Evolutionary conservation across 2,888 invertebrate genomes (phyloP).

Genomic region (Drosophila neotestacea): DNA sequence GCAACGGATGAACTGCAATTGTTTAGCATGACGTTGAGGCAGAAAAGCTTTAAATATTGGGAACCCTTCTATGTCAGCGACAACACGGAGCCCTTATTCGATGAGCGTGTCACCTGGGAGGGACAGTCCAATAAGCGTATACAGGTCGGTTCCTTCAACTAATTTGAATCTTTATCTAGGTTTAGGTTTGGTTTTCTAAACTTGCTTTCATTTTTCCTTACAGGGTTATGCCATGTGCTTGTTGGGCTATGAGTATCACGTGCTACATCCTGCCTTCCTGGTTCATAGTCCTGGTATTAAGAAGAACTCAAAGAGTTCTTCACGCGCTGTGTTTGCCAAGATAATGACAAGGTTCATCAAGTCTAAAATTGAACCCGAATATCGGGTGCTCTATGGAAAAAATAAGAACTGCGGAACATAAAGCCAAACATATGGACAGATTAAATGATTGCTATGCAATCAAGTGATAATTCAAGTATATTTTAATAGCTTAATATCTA

Average conservation of each 20-base stretch:
- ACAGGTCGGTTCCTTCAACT: constrained; percentile 60
- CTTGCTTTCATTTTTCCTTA: neutral
- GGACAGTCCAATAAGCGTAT: constrained; percentile 88
- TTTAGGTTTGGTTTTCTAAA: neutral
- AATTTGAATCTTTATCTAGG: constrained; percentile 77
- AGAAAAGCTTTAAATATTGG: constrained; percentile 90
- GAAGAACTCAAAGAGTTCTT: constrained; percentile 87
- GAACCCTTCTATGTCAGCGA: constrained; percentile 97
- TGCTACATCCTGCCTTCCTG: constrained; percentile 94
- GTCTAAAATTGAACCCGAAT: constrained; percentile 91
- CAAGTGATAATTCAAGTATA: constrained; percentile 36
- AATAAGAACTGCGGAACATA: constrained; percentile 87
- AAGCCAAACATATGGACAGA: constrained; percentile 7
- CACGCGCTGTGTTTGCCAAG: constrained; percentile 86
- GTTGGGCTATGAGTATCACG: constrained; percentile 94
- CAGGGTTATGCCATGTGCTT: constrained; percentile 95
- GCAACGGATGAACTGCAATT: constrained; percentile 50
- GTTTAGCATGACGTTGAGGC: constrained; percentile 91
- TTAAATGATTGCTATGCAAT: constrained; percentile 1
- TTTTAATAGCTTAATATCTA: neutral
- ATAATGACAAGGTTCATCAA: constrained; percentile 87
- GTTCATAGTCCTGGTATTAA: constrained; percentile 96
- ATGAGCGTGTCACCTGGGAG: constrained; percentile 96
- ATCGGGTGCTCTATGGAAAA: constrained; percentile 91
- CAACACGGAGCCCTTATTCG: constrained; percentile 93